Evolutionary conservation across 1,140 invertebrate genomes (phyloP).

Genomic region (Heliothis subflexa): DNA sequence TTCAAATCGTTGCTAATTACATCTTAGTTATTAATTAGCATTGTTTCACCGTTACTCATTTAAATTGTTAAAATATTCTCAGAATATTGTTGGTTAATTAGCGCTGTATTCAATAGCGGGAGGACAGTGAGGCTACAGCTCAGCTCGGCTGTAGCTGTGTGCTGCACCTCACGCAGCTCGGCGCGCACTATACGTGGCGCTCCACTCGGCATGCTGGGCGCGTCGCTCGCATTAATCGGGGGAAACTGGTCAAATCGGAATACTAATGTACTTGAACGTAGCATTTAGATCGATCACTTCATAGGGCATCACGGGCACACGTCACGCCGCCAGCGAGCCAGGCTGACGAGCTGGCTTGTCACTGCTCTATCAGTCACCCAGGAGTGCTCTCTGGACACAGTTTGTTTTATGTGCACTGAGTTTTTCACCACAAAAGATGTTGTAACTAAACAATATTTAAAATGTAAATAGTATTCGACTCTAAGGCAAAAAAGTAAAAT

Average conservation of each 20-base stretch:
- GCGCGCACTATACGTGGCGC: too few relatives aligned
- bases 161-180: too few relatives aligned
- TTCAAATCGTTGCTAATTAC: slow-evolving; percentile 41
- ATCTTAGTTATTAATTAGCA: slow-evolving; percentile 39
- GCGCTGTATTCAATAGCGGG: slow-evolving; percentile 9
- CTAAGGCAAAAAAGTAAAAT: too few relatives aligned
- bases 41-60: slow-evolving; percentile 41
- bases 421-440: too few relatives aligned
- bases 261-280: slow-evolving; percentile 14
- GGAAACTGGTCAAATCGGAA: slow-evolving; percentile 1
- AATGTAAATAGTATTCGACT: too few relatives aligned
- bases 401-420: too few relatives aligned
- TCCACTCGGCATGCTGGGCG: background rate
- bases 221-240: background rate
- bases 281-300: slow-evolving; percentile 3
- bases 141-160: background rate
- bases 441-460: too few relatives aligned
- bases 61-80: slow-evolving; percentile 48
- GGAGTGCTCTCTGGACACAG: too few relatives aligned
- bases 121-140: background rate
- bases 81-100: slow-evolving; percentile 38
- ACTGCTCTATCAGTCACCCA: too few relatives aligned
- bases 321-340: too few relatives aligned
- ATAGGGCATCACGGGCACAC: too few relatives aligned
- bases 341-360: too few relatives aligned